Evolutionary conservation across 1,140 invertebrate species (phyloP).

Genomic region (Macrobrachium nipponense): DNA sequence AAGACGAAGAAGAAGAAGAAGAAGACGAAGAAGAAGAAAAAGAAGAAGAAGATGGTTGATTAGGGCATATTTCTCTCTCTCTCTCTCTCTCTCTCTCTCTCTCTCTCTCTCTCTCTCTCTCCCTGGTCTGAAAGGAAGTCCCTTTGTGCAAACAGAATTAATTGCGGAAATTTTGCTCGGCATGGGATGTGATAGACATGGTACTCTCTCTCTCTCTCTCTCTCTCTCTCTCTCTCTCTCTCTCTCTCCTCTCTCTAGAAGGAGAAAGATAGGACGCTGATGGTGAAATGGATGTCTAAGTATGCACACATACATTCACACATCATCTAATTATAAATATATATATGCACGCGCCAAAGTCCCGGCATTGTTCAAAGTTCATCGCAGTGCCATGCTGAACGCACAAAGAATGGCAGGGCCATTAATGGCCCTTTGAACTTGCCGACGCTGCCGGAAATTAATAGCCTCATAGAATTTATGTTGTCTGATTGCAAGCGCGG

Average conservation of each 20-base stretch:
- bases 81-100: not conserved
- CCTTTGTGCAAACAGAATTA: no score
- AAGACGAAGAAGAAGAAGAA: not conserved
- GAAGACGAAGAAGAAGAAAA: not conserved
- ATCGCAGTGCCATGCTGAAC: no score
- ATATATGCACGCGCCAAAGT: no score
- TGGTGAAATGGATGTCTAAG: not conserved
- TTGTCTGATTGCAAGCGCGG: no score
- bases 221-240: not conserved
- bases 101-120: slow-evolving; percentile 3
- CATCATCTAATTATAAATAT: not conserved
- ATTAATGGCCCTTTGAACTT: no score
- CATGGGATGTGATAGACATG: no score
- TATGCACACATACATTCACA: not conserved
- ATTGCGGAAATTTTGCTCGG: no score
- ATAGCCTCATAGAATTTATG: no score
- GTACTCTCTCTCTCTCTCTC: not conserved
- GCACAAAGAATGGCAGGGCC: no score
- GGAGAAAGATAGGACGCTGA: not conserved
- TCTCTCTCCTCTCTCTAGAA: not conserved
- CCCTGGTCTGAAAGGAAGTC: not conserved
- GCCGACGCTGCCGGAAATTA: no score
- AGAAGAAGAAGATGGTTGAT: not conserved
- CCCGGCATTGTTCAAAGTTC: no score
- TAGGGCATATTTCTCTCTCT: not conserved